Evolutionary conservation across 2,113 vertebrate species (phyloP).

Genomic region (Charina bottae): DNA sequence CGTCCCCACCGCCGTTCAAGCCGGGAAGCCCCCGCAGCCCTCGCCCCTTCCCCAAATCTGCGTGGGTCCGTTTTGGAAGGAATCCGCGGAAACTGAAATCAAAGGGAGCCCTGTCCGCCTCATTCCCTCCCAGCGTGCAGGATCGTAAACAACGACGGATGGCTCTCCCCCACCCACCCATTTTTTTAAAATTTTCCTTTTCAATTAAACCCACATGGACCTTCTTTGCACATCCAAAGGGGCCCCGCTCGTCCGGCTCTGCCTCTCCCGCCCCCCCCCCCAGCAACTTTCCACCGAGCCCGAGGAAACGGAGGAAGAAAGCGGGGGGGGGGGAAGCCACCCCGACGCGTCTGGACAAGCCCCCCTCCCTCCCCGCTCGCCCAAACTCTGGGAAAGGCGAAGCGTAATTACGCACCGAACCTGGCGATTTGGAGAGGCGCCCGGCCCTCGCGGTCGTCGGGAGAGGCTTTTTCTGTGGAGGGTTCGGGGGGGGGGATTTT

Average conservation of each 20-base stretch:
- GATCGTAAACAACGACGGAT: not conserved
- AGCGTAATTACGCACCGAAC: not conserved
- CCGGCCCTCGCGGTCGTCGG: not conserved
- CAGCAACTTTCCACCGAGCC: not conserved
- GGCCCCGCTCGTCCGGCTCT: not conserved
- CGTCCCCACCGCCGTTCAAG: not conserved
- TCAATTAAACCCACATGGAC: not conserved
- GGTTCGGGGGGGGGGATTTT: not conserved
- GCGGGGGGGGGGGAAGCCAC: not conserved
- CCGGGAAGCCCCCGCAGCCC: not conserved
- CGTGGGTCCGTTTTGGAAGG: not conserved
- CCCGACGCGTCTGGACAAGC: slow-evolving; percentile 8
- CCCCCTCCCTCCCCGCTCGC: not conserved
- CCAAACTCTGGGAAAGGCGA: not conserved
- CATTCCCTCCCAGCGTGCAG: not conserved
- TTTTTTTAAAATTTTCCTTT: not conserved
- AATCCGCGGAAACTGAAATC: not conserved
- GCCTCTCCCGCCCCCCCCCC: not conserved
- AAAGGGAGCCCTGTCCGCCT: too few species aligned
- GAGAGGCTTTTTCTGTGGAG: not conserved
- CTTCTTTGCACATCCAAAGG: slow-evolving; percentile 4
- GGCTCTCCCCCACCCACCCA: not conserved
- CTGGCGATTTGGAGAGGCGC: not conserved
- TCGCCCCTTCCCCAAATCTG: not conserved
- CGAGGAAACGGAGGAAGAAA: not conserved